Percentiles rank a stretch among this genome's conserved stretches.
Evolutionary conservation across 2,888 invertebrate genomes (phyloP).

Genomic region (Sussaba pulchella): DNA sequence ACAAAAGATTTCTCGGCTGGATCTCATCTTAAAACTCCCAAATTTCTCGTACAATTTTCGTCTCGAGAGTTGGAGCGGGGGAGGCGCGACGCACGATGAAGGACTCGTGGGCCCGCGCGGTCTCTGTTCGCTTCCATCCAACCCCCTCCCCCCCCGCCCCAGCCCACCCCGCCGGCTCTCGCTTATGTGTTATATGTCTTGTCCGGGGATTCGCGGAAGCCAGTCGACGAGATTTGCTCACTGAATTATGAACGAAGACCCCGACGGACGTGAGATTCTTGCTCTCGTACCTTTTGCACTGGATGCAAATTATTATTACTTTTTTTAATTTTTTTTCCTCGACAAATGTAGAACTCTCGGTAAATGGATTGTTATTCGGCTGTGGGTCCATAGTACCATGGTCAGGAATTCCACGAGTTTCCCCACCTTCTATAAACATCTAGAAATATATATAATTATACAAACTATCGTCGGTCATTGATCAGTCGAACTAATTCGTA

Average conservation of each 20-base stretch:
- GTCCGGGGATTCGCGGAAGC: conserved; percentile 78
- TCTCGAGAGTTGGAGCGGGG: background rate
- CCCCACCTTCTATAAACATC: background rate
- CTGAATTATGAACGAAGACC: conserved; percentile 77
- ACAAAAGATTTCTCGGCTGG: conserved; percentile 34
- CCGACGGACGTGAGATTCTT: conserved; percentile 34
- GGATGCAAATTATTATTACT: conserved; percentile 9
- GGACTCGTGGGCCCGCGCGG: conserved; percentile 13
- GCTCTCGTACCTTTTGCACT: background rate
- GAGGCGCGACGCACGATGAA: background rate
- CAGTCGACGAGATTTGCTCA: conserved; percentile 79
- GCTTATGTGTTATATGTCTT: conserved; percentile 37
- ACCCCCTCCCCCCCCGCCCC: too few relatives aligned
- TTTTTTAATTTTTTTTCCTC: too few relatives aligned
- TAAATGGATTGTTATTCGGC: background rate
- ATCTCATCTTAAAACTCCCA: conserved; percentile 40
- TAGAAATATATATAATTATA: too few relatives aligned
- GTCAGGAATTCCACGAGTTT: background rate
- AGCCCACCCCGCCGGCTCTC: too few relatives aligned
- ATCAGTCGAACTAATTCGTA: conserved; percentile 6
- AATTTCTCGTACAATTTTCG: conserved; percentile 48
- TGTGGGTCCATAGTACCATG: background rate
- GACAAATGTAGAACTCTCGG: background rate
- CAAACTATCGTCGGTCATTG: background rate
- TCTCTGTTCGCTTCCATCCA: too few relatives aligned